Evolutionary conservation across 2,888 invertebrate genomes (phyloP).

Genomic region (Germaria angustata): DNA sequence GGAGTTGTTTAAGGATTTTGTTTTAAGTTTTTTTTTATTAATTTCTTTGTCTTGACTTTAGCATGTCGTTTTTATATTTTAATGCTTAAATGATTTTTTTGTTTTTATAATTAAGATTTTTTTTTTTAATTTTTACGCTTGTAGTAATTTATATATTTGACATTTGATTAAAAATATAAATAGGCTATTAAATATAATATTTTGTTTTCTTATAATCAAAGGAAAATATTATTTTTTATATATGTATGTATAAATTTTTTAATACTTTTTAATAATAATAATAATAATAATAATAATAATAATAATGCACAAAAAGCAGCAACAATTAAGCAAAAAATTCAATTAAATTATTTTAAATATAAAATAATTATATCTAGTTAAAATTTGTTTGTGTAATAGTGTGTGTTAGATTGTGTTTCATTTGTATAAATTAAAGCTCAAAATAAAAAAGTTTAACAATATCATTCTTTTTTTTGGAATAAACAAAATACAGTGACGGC

Average conservation of each 20-base stretch:
- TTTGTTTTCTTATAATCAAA: slow-evolving; percentile 56
- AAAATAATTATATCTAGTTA: slow-evolving; percentile 48
- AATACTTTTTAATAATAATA: slow-evolving; percentile 52
- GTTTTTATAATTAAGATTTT: slow-evolving; percentile 24
- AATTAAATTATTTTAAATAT: slow-evolving; percentile 51
- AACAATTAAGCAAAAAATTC: slow-evolving; percentile 77
- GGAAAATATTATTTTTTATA: slow-evolving; percentile 54
- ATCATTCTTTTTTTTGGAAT: neutral
- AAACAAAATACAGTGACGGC: slow-evolving; percentile 22
- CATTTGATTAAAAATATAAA: slow-evolving; percentile 68
- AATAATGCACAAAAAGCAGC: slow-evolving; percentile 79
- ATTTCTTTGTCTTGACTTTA: slow-evolving; percentile 44
- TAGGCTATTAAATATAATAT: slow-evolving; percentile 58
- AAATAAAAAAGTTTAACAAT: slow-evolving; percentile 63
- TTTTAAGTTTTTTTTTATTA: slow-evolving; percentile 45
- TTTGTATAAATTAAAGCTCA: slow-evolving; percentile 63
- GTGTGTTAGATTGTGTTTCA: neutral
- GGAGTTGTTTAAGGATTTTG: slow-evolving; percentile 65
- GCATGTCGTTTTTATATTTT: slow-evolving; percentile 34
- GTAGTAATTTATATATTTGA: slow-evolving; percentile 65
- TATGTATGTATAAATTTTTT: slow-evolving; percentile 54
- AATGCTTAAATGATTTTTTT: slow-evolving; percentile 52
- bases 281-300: slow-evolving; percentile 70
- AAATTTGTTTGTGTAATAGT: neutral
- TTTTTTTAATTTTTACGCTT: slow-evolving; percentile 35